Percentiles rank a stretch among this genome's conserved stretches.
Conservation (phyloP, 2,797 vertebrate species). For the Oryzias sinensis region DNA sequence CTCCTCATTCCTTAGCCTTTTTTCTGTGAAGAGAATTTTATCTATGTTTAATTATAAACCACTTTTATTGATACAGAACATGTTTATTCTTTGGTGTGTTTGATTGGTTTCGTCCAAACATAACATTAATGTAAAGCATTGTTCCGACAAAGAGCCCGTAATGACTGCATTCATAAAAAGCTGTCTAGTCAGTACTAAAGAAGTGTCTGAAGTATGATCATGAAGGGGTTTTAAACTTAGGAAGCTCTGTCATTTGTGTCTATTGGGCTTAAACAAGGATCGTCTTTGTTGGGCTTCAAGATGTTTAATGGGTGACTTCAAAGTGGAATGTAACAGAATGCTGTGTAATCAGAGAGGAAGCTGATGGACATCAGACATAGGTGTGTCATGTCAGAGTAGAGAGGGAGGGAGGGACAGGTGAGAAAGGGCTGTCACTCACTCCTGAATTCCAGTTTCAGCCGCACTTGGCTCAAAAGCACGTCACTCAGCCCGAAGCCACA, state of each 20-base stretch:
- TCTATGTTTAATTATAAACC: background rate
- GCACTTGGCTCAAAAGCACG: constrained; percentile 29
- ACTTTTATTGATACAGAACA: background rate
- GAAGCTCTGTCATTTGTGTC: background rate
- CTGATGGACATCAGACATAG: constrained; percentile 16
- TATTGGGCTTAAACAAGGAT: background rate
- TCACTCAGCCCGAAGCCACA: constrained; percentile 2
- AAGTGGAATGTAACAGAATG: constrained; percentile 15
- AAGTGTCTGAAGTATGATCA: background rate
- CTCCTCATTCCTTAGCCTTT: background rate
- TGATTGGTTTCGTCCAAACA: constrained; percentile 43
- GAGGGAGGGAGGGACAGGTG: constrained; percentile 59
- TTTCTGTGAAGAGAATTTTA: constrained; percentile 6
- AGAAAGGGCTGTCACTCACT: constrained; percentile 45
- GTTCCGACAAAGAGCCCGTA: constrained; percentile 37
- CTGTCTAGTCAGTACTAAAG: constrained; percentile 3
- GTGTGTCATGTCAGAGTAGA: constrained; percentile 27
- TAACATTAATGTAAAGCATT: background rate
- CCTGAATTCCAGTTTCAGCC: constrained; percentile 40
- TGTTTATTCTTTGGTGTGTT: constrained; percentile 18
- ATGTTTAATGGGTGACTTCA: constrained; percentile 4
- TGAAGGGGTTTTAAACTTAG: background rate
- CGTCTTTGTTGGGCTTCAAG: constrained; percentile 3
- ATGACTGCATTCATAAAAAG: constrained; percentile 33
- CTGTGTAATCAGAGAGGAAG: constrained; percentile 19